These are phyloP conservation scores for Halichondria panicea DNA, from an alignment of 37 sponge, comb jelly and placozoan genomes.

Conservation along the genomic window DNA sequence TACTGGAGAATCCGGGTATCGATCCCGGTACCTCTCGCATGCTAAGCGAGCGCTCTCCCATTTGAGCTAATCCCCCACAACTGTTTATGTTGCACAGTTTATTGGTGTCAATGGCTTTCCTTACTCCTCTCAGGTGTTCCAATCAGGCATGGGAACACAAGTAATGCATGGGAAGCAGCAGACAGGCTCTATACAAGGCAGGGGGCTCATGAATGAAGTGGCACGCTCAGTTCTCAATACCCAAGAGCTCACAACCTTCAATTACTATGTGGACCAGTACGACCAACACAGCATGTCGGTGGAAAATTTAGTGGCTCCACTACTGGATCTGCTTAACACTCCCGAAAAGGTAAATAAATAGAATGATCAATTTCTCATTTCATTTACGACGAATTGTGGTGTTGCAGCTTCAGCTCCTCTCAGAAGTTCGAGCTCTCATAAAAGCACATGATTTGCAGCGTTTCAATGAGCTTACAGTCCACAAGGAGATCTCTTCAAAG, in stretches of 20 bases:
- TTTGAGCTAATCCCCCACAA: not conserved
- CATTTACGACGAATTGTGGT: not conserved
- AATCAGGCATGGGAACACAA: constrained; percentile 53
- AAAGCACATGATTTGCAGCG: constrained; percentile 46
- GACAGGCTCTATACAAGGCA: constrained; percentile 18
- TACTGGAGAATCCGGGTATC: no score
- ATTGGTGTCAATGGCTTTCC: not conserved
- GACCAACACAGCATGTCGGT: constrained; percentile 53
- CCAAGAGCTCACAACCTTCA: constrained; percentile 56
- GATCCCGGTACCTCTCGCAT: no score
- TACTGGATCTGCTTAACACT: constrained; percentile 65
- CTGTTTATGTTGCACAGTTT: not conserved
- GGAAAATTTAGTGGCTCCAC: constrained; percentile 52
- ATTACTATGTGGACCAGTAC: constrained; percentile 72
- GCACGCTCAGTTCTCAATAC: constrained; percentile 52
- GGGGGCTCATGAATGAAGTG: constrained; percentile 54
- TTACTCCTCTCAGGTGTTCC: constrained; percentile 22
- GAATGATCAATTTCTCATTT: not conserved
- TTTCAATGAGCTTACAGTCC: constrained; percentile 67
- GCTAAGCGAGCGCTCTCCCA: no score
- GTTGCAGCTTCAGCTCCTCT: constrained; percentile 53
- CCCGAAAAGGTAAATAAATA: constrained; percentile 61
- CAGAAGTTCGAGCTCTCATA: constrained; percentile 62
- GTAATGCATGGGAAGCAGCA: constrained; percentile 54
- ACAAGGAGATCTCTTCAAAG: constrained; percentile 49